Evolutionary conservation across 1,140 invertebrate genomes (phyloP).

Genomic region (Pseudomyrmex dendroicus): DNA sequence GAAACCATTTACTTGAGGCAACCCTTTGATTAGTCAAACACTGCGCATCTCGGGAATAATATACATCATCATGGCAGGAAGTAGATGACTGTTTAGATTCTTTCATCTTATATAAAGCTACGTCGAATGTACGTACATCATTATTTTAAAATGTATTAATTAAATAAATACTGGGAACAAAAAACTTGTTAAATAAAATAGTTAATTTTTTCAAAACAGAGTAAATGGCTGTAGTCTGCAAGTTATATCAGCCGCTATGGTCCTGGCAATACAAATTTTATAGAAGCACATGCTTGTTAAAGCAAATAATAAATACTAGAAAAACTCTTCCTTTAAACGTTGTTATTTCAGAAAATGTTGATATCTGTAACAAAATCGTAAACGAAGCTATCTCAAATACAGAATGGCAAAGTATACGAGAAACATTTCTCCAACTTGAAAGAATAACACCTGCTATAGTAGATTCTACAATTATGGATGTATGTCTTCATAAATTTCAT

Average conservation of each 20-base stretch:
- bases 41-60: too few relatives aligned
- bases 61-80: too few relatives aligned
- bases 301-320: neutral
- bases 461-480: conserved; percentile 86
- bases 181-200: neutral
- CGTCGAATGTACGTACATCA: too few relatives aligned
- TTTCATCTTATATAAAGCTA: too few relatives aligned
- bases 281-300: neutral
- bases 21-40: too few relatives aligned
- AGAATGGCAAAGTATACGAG: conserved; percentile 63
- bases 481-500: conserved; percentile 82
- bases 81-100: too few relatives aligned
- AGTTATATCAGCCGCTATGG: neutral
- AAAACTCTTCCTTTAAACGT: neutral
- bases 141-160: too few relatives aligned
- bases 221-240: conserved; percentile 14
- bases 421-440: conserved; percentile 26
- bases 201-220: neutral
- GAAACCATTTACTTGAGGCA: too few relatives aligned
- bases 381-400: neutral
- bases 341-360: neutral
- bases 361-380: neutral
- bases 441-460: conserved; percentile 81
- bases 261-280: neutral
- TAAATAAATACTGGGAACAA: too few relatives aligned